Base-by-base conservation (phyloP, 2,797 vertebrate species). In the Hydrophis major region DNA sequence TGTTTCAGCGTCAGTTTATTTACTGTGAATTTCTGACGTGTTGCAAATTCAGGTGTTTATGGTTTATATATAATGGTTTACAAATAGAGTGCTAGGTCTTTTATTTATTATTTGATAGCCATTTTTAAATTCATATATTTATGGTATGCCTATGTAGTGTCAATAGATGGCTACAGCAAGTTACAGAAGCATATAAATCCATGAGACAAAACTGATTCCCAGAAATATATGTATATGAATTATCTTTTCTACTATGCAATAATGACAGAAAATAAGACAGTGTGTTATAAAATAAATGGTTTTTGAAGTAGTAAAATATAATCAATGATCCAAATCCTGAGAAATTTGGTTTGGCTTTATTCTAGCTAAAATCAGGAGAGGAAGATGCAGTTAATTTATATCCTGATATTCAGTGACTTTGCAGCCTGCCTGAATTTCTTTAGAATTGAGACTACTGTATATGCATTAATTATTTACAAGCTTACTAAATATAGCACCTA, bases 41-140 rank as follows among this genome's bases (percentile, higher is more conserved):
- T 1, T 59, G 86, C 88, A 50, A 91, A 1, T 69, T 18, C 66
- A 69, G 13, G 2, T 32, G n/a, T 18, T 69, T 69, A 32, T 69
- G 66, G 66, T 69, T 32, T 32, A 69, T 74, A 74, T 74, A 37
- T 94, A 5, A 83, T 8, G 87, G 66, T 87, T 91, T 92, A 89
- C 88, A 86, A 59, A 50, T 50, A 50, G 50, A 10, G 50, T 10
- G 50, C 50, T 50, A 50, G 50, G 7, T 50, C 90, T 25, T 2
- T 53, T 47, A 22, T 53, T 93, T 91, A 74, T 93, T 12, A 42
- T 63, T 86, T 93, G 47, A 86, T 25, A 89, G 25, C 2, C 56
- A 88, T 1, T 88, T 78, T 87, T 83, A 59, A 56, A 27, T 89
- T 89, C 57, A 86, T 16, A 47, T 32, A 66, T 18, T 27, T 86